Conservation (phyloP, 2,113 vertebrate species). For the Hemicordylus capensis region DNA sequence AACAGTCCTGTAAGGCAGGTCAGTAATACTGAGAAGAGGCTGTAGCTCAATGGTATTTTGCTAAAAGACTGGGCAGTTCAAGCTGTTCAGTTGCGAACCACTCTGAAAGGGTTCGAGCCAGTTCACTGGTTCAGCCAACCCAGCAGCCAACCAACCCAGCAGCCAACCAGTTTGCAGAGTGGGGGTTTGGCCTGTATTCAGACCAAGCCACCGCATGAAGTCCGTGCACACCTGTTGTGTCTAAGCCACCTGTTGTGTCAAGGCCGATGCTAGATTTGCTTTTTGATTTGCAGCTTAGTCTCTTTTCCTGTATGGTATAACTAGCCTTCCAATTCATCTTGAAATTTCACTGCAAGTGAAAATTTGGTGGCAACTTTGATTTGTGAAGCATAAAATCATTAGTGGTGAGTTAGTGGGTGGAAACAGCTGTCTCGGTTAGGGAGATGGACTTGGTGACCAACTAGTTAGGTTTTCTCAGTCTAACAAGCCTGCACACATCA, state of each 20-base stretch:
- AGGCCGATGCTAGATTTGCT: background rate
- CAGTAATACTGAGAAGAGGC: too few species aligned
- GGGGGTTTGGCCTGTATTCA: too few species aligned
- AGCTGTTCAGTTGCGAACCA: too few species aligned
- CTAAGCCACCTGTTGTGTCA: background rate
- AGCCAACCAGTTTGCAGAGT: too few species aligned
- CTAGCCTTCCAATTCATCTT: background rate
- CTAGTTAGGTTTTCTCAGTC: background rate
- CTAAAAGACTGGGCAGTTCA: too few species aligned
- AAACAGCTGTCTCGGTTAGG: background rate
- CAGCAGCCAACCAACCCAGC: too few species aligned
- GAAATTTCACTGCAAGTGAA: background rate
- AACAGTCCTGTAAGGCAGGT: too few species aligned
- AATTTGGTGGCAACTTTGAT: background rate
- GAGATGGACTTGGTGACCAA: background rate
- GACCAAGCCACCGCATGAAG: too few species aligned
- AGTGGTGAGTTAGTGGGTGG: background rate
- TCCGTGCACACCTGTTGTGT: too few species aligned
- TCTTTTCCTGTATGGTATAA: background rate
- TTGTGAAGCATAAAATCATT: background rate
- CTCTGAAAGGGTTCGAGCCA: too few species aligned
- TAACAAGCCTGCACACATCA: background rate
- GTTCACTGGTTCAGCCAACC: too few species aligned
- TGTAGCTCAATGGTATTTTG: too few species aligned
- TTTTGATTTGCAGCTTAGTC: background rate